A percentile compares a stretch with the other conserved stretches of the same genome.
These are phyloP conservation scores for Sciaenops ocellatus DNA, from an alignment of 2,797 vertebrate genomes.

Conservation along the genomic window DNA sequence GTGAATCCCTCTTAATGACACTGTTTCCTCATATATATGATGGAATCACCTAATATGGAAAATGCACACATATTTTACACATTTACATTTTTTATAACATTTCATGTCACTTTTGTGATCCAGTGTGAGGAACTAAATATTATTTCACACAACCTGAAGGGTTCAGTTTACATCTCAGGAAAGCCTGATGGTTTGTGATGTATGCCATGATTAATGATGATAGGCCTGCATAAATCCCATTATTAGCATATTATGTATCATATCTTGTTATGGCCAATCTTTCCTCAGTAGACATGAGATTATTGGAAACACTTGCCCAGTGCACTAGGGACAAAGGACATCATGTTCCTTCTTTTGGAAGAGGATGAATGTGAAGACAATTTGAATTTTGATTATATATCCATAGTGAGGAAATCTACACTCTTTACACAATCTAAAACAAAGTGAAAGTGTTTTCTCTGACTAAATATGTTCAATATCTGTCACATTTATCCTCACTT, in stretches of 20 bases:
- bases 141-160: not conserved
- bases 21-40: not conserved
- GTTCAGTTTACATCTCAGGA: slow-evolving; percentile 13
- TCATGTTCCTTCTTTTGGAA: slow-evolving; percentile 55
- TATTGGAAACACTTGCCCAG: slow-evolving; percentile 34
- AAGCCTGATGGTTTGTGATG: slow-evolving; percentile 18
- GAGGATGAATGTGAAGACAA: slow-evolving; percentile 16
- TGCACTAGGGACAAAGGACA: slow-evolving; percentile 57
- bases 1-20: slow-evolving; percentile 33
- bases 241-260: slow-evolving; percentile 43
- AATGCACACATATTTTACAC: not conserved
- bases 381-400: slow-evolving; percentile 23
- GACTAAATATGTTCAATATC: not conserved
- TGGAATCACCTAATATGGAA: not conserved
- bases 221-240: slow-evolving; percentile 49
- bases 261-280: slow-evolving; percentile 26
- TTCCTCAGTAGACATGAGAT: slow-evolving; percentile 30
- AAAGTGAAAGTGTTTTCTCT: not conserved
- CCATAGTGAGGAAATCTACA: slow-evolving; percentile 6
- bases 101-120: not conserved
- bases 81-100: slow-evolving; percentile 8
- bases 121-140: not conserved
- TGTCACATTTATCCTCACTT: not conserved
- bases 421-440: not conserved
- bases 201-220: slow-evolving; percentile 46